Conservation (phyloP, 2,888 invertebrate genomes). For the Nomada ruficornis region DNA sequence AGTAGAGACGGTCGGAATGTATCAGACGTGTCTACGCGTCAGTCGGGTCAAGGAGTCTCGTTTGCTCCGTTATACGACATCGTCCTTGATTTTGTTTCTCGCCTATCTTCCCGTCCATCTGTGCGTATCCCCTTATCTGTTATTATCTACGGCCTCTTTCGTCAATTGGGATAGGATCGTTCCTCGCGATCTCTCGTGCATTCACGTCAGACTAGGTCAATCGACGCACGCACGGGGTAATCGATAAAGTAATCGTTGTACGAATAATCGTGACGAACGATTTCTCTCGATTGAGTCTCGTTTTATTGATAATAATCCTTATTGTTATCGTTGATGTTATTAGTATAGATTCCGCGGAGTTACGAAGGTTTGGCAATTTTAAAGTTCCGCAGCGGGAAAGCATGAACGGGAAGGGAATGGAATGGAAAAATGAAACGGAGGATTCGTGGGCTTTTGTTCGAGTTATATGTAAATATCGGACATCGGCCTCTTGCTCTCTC, state of each 20-base stretch:
- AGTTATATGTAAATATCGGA: slow-evolving; percentile 50
- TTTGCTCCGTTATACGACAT: neutral
- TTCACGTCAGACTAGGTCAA: slow-evolving; percentile 25
- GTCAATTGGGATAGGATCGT: neutral
- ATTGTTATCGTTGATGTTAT: neutral
- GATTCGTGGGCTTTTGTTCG: slow-evolving; percentile 15
- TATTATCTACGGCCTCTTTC: neutral
- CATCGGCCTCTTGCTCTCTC: slow-evolving; percentile 15
- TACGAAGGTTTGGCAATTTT: neutral
- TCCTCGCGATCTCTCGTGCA: neutral
- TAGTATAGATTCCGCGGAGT: too few relatives aligned
- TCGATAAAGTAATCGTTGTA: neutral
- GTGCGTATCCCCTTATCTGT: neutral
- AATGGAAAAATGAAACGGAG: neutral
- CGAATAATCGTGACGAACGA: neutral
- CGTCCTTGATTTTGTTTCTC: neutral
- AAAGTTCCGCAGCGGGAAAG: too few relatives aligned
- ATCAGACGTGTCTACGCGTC: slow-evolving; percentile 32
- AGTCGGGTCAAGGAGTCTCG: slow-evolving; percentile 47
- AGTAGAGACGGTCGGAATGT: slow-evolving; percentile 27
- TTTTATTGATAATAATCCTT: too few relatives aligned
- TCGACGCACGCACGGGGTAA: slow-evolving; percentile 10
- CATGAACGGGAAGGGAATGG: too few relatives aligned
- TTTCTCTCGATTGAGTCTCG: too few relatives aligned
- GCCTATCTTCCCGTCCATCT: neutral